phyloP scores from a whole-genome alignment of 1,140 invertebrate genomes.

The Sminthurides bifidus region DNA sequence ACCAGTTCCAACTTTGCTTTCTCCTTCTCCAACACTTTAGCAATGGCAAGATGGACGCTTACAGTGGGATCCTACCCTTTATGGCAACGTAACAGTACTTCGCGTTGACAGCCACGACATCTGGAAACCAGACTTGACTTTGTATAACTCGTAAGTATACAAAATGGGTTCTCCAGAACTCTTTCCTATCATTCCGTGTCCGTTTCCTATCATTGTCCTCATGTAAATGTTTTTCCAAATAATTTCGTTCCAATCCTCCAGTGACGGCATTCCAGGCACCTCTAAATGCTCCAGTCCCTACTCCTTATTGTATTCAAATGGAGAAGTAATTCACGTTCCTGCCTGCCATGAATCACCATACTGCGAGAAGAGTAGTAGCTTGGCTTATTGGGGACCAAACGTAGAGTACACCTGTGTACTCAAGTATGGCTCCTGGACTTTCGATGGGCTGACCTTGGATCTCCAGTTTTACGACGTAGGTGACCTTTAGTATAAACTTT shows the following conservation, averaged over 20 bases:
- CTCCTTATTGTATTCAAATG: constrained; percentile 11
- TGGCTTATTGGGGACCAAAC: constrained; percentile 4
- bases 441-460: constrained; percentile 2
- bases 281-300: constrained; percentile 12
- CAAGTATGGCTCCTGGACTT: constrained; percentile 17
- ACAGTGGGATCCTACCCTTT: neutral
- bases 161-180: no score
- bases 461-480: constrained; percentile 7
- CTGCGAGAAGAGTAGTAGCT: no score
- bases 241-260: no score
- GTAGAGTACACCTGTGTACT: constrained; percentile 4
- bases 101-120: neutral
- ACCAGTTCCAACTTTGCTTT: no score
- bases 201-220: no score
- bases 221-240: no score
- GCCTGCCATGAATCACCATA: constrained; percentile 8
- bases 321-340: constrained; percentile 24
- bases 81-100: neutral
- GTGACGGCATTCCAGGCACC: neutral
- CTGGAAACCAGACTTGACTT: neutral
- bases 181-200: no score
- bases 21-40: no score
- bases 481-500: no score
- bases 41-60: neutral
- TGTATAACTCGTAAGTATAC: constrained; percentile 10